Base-by-base conservation (phyloP, 2,113 vertebrate genomes). In the Oncorhynchus mykiss region DNA sequence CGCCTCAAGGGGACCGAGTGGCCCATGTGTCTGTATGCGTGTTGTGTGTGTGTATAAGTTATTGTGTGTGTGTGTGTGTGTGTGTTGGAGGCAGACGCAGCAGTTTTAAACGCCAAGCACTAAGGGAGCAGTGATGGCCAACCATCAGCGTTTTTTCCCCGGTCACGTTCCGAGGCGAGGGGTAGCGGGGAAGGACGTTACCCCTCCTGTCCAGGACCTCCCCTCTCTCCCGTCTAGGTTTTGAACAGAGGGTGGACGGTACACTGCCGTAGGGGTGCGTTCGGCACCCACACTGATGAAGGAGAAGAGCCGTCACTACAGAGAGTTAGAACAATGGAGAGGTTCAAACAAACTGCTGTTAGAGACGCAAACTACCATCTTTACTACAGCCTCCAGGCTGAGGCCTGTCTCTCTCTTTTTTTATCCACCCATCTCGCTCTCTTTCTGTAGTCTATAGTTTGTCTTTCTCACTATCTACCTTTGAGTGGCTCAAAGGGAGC, bases 121-220 rank as follows among this genome's bases (percentile, higher is more conserved):
- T 90, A 90, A 34, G 31, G 31, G 31, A 34, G 85, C 88, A 87
- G 88, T 24, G 86, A 82, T 77, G 78, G 84, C 85, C 82, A 90
- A 79, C 89, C 82, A 90, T 93, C 92, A 93, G 92, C 92, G 88
- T 86, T 93, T 93, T 92, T 82, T 77, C 71, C 77, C 77, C 39
- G 39, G 8, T 39, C 39, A 7, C 8, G 45, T 86, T 78, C 83
- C n/a, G 74, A 71, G 78, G 74, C 34, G 54, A 16, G 16, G 27
- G 67, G 80, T 20, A 12, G 27, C 2, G 62, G 65, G 22, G 16
- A 71, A 22, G 27, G 22, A 25, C 20, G 60, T n/a, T 70, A n/a
- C 39, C 39, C 8, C 20, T 54, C 70, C 73, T 25, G 1, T 39
- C 70, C 70, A 4, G 60, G 78, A 78, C 76, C 76, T 54, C 60